Percentiles rank a stretch among this genome's conserved stretches.
Conservation (phyloP, 2,113 vertebrate species). For the Lamprotornis superbus region DNA sequence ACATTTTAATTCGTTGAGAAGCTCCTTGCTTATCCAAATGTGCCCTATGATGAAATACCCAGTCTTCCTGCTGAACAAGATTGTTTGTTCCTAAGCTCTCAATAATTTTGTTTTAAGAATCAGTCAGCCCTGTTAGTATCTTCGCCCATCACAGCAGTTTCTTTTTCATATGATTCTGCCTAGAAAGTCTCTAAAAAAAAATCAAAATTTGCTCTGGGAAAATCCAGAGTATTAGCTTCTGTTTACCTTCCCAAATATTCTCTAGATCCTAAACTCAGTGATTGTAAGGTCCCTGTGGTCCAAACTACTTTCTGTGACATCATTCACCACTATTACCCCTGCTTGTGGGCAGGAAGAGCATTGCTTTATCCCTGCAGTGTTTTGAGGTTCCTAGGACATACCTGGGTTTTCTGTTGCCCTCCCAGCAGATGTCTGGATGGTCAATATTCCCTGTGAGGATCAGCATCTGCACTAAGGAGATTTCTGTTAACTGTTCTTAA, state of each 20-base stretch:
- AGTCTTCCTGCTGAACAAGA: not conserved
- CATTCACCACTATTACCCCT: not conserved
- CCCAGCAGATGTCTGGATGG: not conserved
- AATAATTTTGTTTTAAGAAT: not conserved
- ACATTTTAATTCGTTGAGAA: slow-evolving; percentile 31
- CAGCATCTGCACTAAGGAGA: not conserved
- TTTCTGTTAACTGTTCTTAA: not conserved
- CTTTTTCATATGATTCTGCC: not conserved
- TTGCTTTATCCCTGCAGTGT: not conserved
- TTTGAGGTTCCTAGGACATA: not conserved
- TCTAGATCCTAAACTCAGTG: not conserved
- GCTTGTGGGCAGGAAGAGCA: not conserved
- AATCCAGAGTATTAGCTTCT: not conserved
- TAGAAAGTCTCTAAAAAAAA: not conserved
- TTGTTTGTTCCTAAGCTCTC: not conserved
- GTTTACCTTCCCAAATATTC: not conserved
- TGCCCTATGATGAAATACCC: not conserved
- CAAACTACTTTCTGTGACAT: not conserved
- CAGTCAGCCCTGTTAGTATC: not conserved
- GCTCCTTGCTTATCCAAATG: not conserved
- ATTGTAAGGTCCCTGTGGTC: not conserved
- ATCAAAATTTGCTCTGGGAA: not conserved
- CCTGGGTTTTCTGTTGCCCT: not conserved
- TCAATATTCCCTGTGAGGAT: not conserved
- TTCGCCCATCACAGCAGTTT: not conserved